Conservation (phyloP, 35 echinoderm and acorn worm species). For the Holothuria glaberrima region DNA sequence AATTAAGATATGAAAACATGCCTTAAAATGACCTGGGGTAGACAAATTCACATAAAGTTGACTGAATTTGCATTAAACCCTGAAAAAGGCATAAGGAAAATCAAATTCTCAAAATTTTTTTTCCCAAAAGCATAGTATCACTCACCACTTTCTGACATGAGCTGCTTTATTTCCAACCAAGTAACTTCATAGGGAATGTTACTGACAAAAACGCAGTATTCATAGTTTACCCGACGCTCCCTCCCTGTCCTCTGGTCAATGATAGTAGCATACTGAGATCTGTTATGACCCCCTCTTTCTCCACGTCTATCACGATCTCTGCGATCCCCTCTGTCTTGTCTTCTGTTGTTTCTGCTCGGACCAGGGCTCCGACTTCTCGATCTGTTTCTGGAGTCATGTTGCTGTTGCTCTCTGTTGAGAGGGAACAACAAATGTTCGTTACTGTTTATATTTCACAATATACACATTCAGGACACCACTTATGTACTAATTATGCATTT, state of each 20-base stretch:
- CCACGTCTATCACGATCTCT: constrained; percentile 45
- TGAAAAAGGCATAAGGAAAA: too few relatives aligned
- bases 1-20: too few relatives aligned
- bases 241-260: constrained; percentile 64
- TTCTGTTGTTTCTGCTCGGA: constrained; percentile 42
- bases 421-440: too few relatives aligned
- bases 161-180: constrained; percentile 88
- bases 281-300: not conserved
- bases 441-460: too few relatives aligned
- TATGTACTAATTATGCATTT: too few relatives aligned
- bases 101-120: too few relatives aligned
- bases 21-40: too few relatives aligned
- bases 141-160: constrained; percentile 79
- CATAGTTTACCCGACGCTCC: constrained; percentile 54
- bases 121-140: not conserved
- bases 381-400: constrained; percentile 41
- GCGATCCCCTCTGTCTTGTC: constrained; percentile 54
- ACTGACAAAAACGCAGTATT: constrained; percentile 90
- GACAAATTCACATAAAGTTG: too few relatives aligned
- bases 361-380: constrained; percentile 40
- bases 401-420: constrained; percentile 18
- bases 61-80: too few relatives aligned
- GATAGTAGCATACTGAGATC: constrained; percentile 50
- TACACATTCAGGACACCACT: too few relatives aligned
- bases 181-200: constrained; percentile 93